Conservation (phyloP, 2,888 invertebrate genomes). For the Stomorhina lunata region DNA sequence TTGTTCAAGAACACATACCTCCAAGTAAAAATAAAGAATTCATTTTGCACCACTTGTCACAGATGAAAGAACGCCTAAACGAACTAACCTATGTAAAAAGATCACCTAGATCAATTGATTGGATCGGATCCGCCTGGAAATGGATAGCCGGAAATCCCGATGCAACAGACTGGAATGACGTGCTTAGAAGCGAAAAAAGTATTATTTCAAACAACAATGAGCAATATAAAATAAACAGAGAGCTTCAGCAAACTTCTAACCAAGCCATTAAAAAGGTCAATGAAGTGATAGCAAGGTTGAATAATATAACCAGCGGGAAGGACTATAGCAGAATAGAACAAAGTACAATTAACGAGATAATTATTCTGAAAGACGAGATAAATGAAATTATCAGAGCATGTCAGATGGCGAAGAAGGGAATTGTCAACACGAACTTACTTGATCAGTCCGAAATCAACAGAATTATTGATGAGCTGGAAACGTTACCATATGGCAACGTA, state of each 20-base stretch:
- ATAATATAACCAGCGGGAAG: slow-evolving; percentile 10
- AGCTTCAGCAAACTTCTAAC: slow-evolving; percentile 8
- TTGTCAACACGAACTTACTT: slow-evolving; percentile 25
- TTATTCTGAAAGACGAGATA: slow-evolving; percentile 10
- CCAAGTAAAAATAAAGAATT: slow-evolving; percentile 25
- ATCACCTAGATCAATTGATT: background rate
- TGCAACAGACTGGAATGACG: background rate
- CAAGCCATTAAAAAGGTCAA: background rate
- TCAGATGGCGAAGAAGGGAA: slow-evolving; percentile 6
- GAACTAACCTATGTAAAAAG: background rate
- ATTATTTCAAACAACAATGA: slow-evolving; percentile 18
- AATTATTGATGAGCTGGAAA: slow-evolving; percentile 3
- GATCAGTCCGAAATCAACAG: background rate
- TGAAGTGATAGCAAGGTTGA: background rate
- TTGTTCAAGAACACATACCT: slow-evolving; percentile 39
- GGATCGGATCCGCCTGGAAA: background rate
- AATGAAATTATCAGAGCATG: slow-evolving; percentile 36
- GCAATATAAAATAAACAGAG: slow-evolving; percentile 19
- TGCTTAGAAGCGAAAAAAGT: slow-evolving; percentile 11
- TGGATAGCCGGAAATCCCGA: background rate
- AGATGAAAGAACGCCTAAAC: slow-evolving; percentile 13
- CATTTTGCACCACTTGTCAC: slow-evolving; percentile 3
- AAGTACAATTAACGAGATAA: slow-evolving; percentile 11
- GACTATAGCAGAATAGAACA: slow-evolving; percentile 4
- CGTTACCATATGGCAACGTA: background rate